phyloP scores from a whole-genome alignment of 2,888 invertebrate species.

The Zaprionus obscuricornis region DNA sequence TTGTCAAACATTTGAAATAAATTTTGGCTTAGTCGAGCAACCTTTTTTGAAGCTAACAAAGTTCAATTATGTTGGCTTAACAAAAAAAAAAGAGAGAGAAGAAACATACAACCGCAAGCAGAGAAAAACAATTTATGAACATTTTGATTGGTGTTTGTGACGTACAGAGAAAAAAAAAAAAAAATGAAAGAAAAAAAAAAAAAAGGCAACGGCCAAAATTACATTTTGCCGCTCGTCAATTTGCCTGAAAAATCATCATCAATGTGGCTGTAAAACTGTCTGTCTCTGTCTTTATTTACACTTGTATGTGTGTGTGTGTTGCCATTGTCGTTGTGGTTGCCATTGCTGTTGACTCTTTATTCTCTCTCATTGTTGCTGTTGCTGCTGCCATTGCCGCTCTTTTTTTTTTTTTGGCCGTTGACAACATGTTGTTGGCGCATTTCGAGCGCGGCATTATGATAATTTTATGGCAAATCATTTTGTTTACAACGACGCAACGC shows the following conservation, averaged over 20 bases:
- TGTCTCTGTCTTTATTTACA: slow-evolving; percentile 4
- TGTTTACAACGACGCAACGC: slow-evolving; percentile 69
- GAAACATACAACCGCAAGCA: too few species aligned
- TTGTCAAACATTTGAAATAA: slow-evolving; percentile 4
- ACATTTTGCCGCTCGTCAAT: slow-evolving; percentile 56
- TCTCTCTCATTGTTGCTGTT: slow-evolving; percentile 18
- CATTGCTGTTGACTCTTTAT: too few species aligned
- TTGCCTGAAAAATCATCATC: slow-evolving; percentile 41
- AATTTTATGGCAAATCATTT: slow-evolving; percentile 79
- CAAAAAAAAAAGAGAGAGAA: too few species aligned
- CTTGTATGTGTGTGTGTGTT: slow-evolving; percentile 17
- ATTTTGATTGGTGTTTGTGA: slow-evolving; percentile 68
- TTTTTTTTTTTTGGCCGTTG: slow-evolving; percentile 50
- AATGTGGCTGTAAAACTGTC: slow-evolving; percentile 12
- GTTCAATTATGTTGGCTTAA: slow-evolving; percentile 50
- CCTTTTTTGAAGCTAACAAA: slow-evolving; percentile 39
- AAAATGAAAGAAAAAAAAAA: not conserved
- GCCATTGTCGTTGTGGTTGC: slow-evolving; percentile 11
- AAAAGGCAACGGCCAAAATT: slow-evolving; percentile 55
- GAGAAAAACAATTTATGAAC: slow-evolving; percentile 72
- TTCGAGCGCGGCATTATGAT: slow-evolving; percentile 74
- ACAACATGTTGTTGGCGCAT: slow-evolving; percentile 80
- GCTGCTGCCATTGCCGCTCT: slow-evolving; percentile 24
- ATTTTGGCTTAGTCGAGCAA: slow-evolving; percentile 26
- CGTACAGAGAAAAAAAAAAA: slow-evolving; percentile 19